Evolutionary conservation across 2,797 vertebrate species (phyloP).

Genomic region (Apodemus agrarius): DNA sequence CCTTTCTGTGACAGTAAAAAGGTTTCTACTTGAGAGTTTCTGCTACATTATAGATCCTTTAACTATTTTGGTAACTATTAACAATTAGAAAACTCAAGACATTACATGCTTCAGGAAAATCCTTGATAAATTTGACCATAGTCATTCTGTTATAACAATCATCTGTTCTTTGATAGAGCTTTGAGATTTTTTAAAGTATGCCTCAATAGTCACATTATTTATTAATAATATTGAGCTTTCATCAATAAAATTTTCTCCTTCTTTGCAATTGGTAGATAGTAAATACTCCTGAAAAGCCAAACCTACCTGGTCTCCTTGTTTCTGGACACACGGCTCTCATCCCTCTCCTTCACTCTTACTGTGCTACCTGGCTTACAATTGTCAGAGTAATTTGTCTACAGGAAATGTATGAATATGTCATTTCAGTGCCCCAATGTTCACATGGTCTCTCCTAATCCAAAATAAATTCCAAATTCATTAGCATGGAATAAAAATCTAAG

Average conservation of each 20-base stretch:
- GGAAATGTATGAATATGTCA: neutral
- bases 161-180: neutral
- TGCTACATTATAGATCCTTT: neutral
- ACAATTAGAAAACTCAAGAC: neutral
- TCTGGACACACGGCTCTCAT: neutral
- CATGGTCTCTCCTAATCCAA: neutral
- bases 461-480: neutral
- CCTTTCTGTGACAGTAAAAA: neutral
- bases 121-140: neutral
- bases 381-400: neutral
- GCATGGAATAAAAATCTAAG: neutral
- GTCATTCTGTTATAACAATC: neutral
- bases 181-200: constrained; percentile 11
- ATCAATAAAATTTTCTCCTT: neutral
- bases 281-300: neutral
- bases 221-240: neutral
- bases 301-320: neutral
- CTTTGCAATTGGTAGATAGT: neutral
- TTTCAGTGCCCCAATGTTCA: neutral
- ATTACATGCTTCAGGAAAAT: neutral
- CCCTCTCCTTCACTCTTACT: neutral
- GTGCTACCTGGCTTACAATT: neutral
- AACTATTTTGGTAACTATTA: neutral
- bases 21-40: neutral
- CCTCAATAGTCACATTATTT: constrained; percentile 13